Conservation (phyloP, 2,888 invertebrate genomes). For the Hypomecis punctinalis region DNA sequence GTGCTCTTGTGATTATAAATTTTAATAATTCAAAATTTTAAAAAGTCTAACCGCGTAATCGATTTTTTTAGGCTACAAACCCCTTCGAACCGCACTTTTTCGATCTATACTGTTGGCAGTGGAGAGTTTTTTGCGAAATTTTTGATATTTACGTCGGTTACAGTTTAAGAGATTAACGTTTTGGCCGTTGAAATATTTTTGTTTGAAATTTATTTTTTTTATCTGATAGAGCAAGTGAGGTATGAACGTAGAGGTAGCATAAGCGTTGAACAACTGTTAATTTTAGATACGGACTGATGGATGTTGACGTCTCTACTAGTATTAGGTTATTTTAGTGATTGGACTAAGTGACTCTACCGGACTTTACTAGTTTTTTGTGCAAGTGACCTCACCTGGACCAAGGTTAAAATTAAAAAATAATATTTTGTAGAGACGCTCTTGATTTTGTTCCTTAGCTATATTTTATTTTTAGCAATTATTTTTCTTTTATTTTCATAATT, state of each 20-base stretch:
- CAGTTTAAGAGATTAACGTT: slow-evolving; percentile 78
- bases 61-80: slow-evolving; percentile 79
- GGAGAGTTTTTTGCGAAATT: slow-evolving; percentile 78
- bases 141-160: slow-evolving; percentile 84
- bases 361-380: slow-evolving; percentile 61
- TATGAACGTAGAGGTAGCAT: slow-evolving; percentile 64
- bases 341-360: slow-evolving; percentile 58
- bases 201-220: slow-evolving; percentile 71
- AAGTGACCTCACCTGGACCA: slow-evolving; percentile 58
- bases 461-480: slow-evolving; percentile 16
- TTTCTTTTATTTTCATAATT: slow-evolving; percentile 19
- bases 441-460: neutral
- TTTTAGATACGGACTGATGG: slow-evolving; percentile 53
- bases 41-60: slow-evolving; percentile 75
- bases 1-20: slow-evolving; percentile 85
- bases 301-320: slow-evolving; percentile 62
- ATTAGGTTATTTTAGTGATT: slow-evolving; percentile 56
- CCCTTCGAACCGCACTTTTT: slow-evolving; percentile 74
- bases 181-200: slow-evolving; percentile 81
- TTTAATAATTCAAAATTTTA: slow-evolving; percentile 71
- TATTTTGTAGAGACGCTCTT: neutral
- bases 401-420: slow-evolving; percentile 55
- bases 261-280: slow-evolving; percentile 75
- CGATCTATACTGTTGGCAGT: slow-evolving; percentile 74
- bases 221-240: slow-evolving; percentile 65